Evolutionary conservation across 2,888 invertebrate species (phyloP).

Genomic region (Apotomis betuletana): DNA sequence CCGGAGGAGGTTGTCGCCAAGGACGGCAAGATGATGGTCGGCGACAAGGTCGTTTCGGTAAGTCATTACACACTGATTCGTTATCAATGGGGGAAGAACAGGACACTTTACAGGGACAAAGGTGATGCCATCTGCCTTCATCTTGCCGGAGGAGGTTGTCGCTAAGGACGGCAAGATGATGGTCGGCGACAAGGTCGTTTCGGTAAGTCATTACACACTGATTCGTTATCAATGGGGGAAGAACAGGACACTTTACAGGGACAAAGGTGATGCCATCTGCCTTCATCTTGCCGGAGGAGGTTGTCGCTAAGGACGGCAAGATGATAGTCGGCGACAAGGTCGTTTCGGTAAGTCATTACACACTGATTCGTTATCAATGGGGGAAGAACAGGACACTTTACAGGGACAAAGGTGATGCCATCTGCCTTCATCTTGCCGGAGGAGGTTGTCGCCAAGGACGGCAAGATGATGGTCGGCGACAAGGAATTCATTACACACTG

Average conservation of each 20-base stretch:
- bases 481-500: too few species aligned
- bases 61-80: slow-evolving; percentile 57
- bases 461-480: too few species aligned
- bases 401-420: too few species aligned
- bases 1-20: slow-evolving; percentile 94
- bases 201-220: slow-evolving; percentile 82
- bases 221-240: slow-evolving; percentile 91
- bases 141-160: slow-evolving; percentile 94
- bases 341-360: too few species aligned
- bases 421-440: too few species aligned
- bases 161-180: slow-evolving; percentile 94
- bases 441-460: too few species aligned
- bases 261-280: slow-evolving; percentile 91
- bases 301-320: slow-evolving; percentile 97
- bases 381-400: too few species aligned
- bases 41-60: slow-evolving; percentile 94
- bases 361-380: too few species aligned
- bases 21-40: slow-evolving; percentile 94
- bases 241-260: slow-evolving; percentile 91
- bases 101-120: slow-evolving; percentile 88
- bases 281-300: slow-evolving; percentile 92
- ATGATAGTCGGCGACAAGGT: slow-evolving; percentile 92
- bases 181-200: slow-evolving; percentile 93
- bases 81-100: slow-evolving; percentile 96
- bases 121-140: slow-evolving; percentile 92